Conservation (phyloP, 2,888 invertebrate genomes). For the Therioaphis trifolii region DNA sequence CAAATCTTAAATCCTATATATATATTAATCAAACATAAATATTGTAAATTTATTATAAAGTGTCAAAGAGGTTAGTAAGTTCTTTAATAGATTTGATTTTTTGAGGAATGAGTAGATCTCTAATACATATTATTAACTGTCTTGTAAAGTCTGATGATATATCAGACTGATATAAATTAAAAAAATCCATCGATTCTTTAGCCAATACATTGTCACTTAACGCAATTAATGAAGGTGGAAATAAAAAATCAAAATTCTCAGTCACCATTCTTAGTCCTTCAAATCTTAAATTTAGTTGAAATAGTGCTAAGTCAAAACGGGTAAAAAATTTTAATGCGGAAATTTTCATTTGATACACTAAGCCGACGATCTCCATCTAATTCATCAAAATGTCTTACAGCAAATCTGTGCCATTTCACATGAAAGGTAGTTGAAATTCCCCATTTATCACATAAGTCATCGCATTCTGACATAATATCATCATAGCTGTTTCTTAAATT, state of each 20-base stretch:
- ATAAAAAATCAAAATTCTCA: conserved; percentile 11
- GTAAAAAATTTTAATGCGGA: neutral
- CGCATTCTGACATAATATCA: neutral
- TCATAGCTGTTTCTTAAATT: neutral
- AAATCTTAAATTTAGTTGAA: conserved; percentile 3
- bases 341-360: neutral
- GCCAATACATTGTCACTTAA: too few species aligned
- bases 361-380: neutral
- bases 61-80: too few species aligned
- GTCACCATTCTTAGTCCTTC: neutral
- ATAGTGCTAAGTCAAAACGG: neutral
- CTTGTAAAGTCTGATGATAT: too few species aligned
- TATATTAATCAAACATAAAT: too few species aligned
- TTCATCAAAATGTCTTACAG: neutral
- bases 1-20: too few species aligned
- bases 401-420: neutral
- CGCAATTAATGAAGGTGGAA: neutral
- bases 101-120: too few species aligned
- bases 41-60: too few species aligned
- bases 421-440: neutral
- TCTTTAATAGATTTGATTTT: neutral
- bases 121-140: too few species aligned
- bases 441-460: neutral
- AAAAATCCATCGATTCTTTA: too few species aligned
- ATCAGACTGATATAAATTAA: too few species aligned